Percentiles rank a stretch among this genome's conserved stretches.
phyloP scores from a whole-genome alignment of 2,113 vertebrate species.

The Syngnathus floridae region DNA sequence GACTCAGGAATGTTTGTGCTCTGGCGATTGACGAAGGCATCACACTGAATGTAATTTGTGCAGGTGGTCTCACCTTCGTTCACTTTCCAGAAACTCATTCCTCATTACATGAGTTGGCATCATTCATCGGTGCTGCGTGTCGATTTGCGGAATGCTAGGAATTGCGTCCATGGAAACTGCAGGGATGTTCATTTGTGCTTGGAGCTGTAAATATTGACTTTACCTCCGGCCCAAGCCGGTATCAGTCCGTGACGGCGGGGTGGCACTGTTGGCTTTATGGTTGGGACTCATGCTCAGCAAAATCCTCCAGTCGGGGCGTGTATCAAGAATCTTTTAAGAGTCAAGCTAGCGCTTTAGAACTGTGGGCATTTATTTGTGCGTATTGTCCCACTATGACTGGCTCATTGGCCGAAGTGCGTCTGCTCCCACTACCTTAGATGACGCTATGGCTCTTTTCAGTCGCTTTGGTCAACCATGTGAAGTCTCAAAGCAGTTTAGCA shows the following conservation, averaged over 20 bases:
- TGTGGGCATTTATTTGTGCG: background rate
- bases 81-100: conserved; percentile 13
- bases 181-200: conserved; percentile 28
- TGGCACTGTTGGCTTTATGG: background rate
- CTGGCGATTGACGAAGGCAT: conserved; percentile 12
- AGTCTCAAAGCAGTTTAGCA: background rate
- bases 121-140: conserved; percentile 43
- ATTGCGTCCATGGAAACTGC: conserved; percentile 59
- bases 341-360: background rate
- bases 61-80: conserved; percentile 27
- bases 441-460: no score
- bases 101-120: conserved; percentile 18
- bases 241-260: conserved; percentile 30
- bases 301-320: background rate
- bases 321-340: background rate
- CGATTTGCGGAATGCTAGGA: conserved; percentile 62
- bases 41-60: conserved; percentile 13
- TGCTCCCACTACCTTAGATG: background rate
- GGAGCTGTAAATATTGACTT: conserved; percentile 73
- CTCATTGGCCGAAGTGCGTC: background rate
- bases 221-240: conserved; percentile 44
- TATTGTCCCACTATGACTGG: background rate
- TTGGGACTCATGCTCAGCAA: background rate
- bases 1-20: conserved; percentile 17
- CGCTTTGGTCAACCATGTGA: background rate